Evolutionary conservation across 2,888 invertebrate species (phyloP).

Genomic region (Spodoptera exigua): DNA sequence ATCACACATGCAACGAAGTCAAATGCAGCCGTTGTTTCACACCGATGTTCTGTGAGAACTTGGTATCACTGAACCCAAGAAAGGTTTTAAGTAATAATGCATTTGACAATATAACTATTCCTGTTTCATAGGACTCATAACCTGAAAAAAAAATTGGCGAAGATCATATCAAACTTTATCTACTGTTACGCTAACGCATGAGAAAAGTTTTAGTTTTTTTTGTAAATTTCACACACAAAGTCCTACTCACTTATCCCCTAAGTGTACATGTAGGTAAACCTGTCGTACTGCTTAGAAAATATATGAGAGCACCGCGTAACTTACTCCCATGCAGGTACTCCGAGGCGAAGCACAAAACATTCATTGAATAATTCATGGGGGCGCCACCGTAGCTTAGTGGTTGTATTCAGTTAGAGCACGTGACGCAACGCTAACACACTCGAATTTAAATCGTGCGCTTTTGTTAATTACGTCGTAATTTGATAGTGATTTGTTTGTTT

Average conservation of each 20-base stretch:
- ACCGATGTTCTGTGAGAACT: too few relatives aligned
- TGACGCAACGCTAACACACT: conserved; percentile 54
- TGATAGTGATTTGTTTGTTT: conserved; percentile 40
- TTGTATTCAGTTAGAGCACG: conserved; percentile 72
- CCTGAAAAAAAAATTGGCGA: too few relatives aligned
- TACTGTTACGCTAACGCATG: neutral
- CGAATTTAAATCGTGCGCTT: conserved; percentile 31
- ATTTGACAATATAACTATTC: too few relatives aligned
- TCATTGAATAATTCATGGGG: conserved; percentile 74
- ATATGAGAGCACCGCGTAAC: conserved; percentile 8
- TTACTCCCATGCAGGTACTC: conserved; percentile 18
- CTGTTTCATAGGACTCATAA: too few relatives aligned
- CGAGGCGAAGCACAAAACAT: conserved; percentile 62
- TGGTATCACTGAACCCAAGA: too few relatives aligned
- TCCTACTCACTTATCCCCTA: too few relatives aligned
- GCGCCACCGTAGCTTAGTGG: conserved; percentile 67
- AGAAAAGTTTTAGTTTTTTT: too few relatives aligned
- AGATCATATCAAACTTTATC: too few relatives aligned
- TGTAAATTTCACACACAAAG: too few relatives aligned
- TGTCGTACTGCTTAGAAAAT: conserved; percentile 11
- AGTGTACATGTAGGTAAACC: neutral
- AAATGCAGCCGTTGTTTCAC: too few relatives aligned
- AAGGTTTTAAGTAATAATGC: too few relatives aligned
- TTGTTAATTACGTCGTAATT: conserved; percentile 38
- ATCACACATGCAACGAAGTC: too few relatives aligned